These are phyloP conservation scores for Rhizoglyphus robini DNA, from an alignment of 1,140 invertebrate genomes.

Conservation along the genomic window DNA sequence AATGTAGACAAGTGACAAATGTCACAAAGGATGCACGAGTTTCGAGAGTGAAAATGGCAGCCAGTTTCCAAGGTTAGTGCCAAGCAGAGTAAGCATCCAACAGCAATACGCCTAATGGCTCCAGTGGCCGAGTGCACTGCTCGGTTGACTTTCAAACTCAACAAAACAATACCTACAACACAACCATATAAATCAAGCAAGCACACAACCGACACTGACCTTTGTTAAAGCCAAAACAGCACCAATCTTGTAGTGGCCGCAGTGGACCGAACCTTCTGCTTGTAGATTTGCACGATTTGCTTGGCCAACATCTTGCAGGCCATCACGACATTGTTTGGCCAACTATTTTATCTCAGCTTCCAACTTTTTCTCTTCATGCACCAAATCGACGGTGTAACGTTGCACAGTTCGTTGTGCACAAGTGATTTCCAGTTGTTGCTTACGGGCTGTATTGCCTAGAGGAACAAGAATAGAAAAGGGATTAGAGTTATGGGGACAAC, in stretches of 20 bases:
- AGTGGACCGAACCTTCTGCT: slow-evolving; percentile 69
- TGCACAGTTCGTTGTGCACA: slow-evolving; percentile 70
- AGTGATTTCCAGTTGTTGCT: slow-evolving; percentile 60
- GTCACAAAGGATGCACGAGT: too few species aligned
- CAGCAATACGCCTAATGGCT: too few species aligned
- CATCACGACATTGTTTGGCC: slow-evolving; percentile 69
- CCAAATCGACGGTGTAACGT: slow-evolving; percentile 57
- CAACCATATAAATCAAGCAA: too few species aligned
- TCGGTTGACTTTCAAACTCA: background rate
- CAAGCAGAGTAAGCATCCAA: background rate
- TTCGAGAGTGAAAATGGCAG: too few species aligned
- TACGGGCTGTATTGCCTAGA: slow-evolving; percentile 62
- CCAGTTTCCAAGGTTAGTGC: too few species aligned
- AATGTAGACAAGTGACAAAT: too few species aligned
- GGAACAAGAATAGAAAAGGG: too few species aligned
- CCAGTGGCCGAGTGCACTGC: too few species aligned
- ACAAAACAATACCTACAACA: too few species aligned
- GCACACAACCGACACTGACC: slow-evolving; percentile 28
- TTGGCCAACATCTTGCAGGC: slow-evolving; percentile 58
- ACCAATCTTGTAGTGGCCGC: slow-evolving; percentile 53
- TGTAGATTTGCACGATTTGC: slow-evolving; percentile 68
- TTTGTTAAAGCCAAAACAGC: slow-evolving; percentile 65
- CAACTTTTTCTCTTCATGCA: slow-evolving; percentile 76
- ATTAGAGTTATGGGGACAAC: too few species aligned
- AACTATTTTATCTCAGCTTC: slow-evolving; percentile 76